Base-by-base conservation (phyloP, 2,888 invertebrate genomes). In the Erynnis tages region DNA sequence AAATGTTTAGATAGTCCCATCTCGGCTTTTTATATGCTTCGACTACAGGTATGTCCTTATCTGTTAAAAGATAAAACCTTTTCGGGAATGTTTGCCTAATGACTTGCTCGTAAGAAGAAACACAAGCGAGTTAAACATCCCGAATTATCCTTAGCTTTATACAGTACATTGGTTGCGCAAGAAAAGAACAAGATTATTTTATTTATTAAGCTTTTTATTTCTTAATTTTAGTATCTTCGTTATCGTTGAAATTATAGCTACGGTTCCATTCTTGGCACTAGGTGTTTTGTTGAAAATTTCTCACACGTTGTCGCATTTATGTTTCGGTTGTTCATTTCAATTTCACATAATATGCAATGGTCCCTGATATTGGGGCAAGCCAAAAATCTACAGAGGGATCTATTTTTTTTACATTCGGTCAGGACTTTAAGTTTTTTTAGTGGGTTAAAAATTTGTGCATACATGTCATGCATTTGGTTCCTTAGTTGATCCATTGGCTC, bases 81-180 rank as follows among this genome's bases (percentile, higher is more conserved):
- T 66, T 69, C 69, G 80, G 83, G 81, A 88, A 89, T 88, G 85
- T 89, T 88, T 86, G 78, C 78, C 61, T 88, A 84, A 86, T 82
- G 85, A 80, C 77, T 63, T 64, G 8, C 14, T 32, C 2, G 14
- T 10, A 75, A 67, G 71, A 74, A 76, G 72, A 71, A 75, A 74
- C 66, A 64, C 62, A 66, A 72, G 66, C 57, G 69, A 69, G 78
- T 73, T 74, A 71, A 79, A 75, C 73, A 76, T 65, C 65, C 61
- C 53, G 54, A 55, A 55, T 57, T 44, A 53, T 59, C 19, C 30
- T 16, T 8, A 40, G 17, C 50, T 35, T 44, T 38, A 37, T 19
- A 19, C 5, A 8, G 13, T 41, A n/a, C 17, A 16, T 30, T 8
- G 30, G 35, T 27, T 34, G 13, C 13, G 4, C 7, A n/a, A 35